These are phyloP conservation scores for Drosophila borealis DNA, from an alignment of 2,888 invertebrate species.

Conservation along the genomic window DNA sequence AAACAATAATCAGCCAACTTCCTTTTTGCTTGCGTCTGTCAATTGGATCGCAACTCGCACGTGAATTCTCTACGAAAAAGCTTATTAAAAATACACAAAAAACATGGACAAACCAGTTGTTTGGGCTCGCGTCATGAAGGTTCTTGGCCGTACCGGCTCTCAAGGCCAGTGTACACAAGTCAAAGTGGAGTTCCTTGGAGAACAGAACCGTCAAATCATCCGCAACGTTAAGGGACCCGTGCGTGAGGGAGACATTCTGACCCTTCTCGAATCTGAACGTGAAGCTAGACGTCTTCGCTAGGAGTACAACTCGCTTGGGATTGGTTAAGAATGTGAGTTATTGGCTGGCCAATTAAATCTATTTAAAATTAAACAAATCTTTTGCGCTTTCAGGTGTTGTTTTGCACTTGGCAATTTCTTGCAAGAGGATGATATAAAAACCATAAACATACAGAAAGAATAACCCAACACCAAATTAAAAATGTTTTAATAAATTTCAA, in stretches of 20 bases:
- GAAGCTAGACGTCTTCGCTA: slow-evolving; percentile 98
- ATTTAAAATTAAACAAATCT: not conserved
- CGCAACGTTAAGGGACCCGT: slow-evolving; percentile 99
- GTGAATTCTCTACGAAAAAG: slow-evolving; percentile 67
- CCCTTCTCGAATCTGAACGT: slow-evolving; percentile 99
- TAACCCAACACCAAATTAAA: slow-evolving; percentile 39
- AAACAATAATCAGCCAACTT: slow-evolving; percentile 48
- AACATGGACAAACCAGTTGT: slow-evolving; percentile 94
- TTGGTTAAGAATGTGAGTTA: slow-evolving; percentile 42
- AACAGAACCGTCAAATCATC: slow-evolving; percentile 98
- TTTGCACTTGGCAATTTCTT: slow-evolving; percentile 10
- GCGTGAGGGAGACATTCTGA: slow-evolving; percentile 99
- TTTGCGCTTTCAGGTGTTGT: slow-evolving; percentile 18
- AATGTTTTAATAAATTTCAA: slow-evolving; percentile 68
- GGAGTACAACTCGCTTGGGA: slow-evolving; percentile 17
- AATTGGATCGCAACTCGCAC: slow-evolving; percentile 63
- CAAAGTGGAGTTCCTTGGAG: slow-evolving; percentile 98
- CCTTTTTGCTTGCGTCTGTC: slow-evolving; percentile 83
- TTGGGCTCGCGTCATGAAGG: slow-evolving; percentile 97
- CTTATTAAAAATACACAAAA: slow-evolving; percentile 12
- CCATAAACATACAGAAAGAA: slow-evolving; percentile 87
- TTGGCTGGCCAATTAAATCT: not conserved
- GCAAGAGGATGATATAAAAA: slow-evolving; percentile 85
- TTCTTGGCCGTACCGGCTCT: slow-evolving; percentile 99
- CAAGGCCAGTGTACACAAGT: slow-evolving; percentile 99